Conservation (phyloP, 2,113 vertebrate species). For the Macquaria australasica region DNA sequence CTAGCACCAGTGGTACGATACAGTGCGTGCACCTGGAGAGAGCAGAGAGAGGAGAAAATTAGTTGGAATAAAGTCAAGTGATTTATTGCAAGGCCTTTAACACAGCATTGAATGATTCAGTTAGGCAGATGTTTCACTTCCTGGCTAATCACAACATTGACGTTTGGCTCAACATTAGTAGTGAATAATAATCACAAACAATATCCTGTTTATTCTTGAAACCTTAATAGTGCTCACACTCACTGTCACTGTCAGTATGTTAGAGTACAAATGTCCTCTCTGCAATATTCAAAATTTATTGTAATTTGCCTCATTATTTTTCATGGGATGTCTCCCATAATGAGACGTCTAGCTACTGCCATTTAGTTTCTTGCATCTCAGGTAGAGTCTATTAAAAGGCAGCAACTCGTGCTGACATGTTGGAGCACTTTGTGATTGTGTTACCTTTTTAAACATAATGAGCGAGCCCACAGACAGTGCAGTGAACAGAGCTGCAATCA, state of each 20-base stretch:
- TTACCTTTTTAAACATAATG: constrained; percentile 99
- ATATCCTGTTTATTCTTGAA: not conserved
- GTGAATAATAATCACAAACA: not conserved
- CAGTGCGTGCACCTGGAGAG: constrained; percentile 91
- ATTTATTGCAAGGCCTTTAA: not conserved
- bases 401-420: not conserved
- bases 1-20: constrained; percentile 98
- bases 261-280: not conserved
- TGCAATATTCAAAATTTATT: not conserved
- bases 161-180: not conserved
- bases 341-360: not conserved
- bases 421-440: not conserved
- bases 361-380: not conserved
- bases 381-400: not conserved
- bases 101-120: not conserved
- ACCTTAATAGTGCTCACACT: not conserved
- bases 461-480: constrained; percentile 96
- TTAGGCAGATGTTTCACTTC: not conserved
- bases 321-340: not conserved
- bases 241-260: not conserved
- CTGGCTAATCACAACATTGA: constrained; percentile 14
- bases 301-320: not conserved
- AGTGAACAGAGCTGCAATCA: constrained; percentile 97
- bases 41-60: not conserved
- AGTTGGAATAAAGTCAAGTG: not conserved